Base-by-base conservation (phyloP, 1,140 invertebrate genomes). In the Lepidurus arcticus region DNA sequence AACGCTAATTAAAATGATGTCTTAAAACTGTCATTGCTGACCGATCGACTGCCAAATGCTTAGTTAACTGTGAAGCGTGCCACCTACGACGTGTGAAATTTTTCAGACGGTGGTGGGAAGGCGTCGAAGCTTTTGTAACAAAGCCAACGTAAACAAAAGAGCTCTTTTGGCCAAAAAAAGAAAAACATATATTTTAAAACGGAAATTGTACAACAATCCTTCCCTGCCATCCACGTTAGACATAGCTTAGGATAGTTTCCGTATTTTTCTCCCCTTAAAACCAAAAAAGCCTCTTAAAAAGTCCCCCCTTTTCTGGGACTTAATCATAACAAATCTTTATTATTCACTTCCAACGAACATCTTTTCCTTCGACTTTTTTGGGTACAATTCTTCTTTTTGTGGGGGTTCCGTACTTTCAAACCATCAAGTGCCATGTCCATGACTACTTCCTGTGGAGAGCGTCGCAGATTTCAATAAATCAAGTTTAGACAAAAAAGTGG, bases 351-450 rank as follows among this genome's bases (percentile, higher is more conserved):
- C 16, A 65, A 21, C 53, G 53, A 65, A 21, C 53, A 13, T 47
- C 21, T 13, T 65, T 65, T 21, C 21, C 21, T 65, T n/a, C 2
- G 21, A 21, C 53, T 65, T 16, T 16, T 21, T 65, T 9, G 4
- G 4, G 16, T 65, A 65, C 6, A 65, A 34, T 34, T 34, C 8
- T n/a, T 13, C 16, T n/a, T 65, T 65, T 21, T 13, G 53, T 4
- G 45, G 53, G 53, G 7, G 53, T 21, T 21, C n/a, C 21, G 4
- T 65, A 65, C 53, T 21, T n/a, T 21, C 8, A 65, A 65, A 65
- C 53, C 53, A 65, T 65, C 53, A 65, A 65, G 16, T 65, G 53
- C 53, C 53, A 65, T 65, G 53, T 65, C 53, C 53, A n/a, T 21
- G 53, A 8, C 53, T 65, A 65, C 53, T 65, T 65, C 53, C 53